Percentiles rank a stretch among this genome's conserved stretches.
Evolutionary conservation across 2,797 vertebrate species (phyloP).

Genomic region (Hypotaenidia okinawae): DNA sequence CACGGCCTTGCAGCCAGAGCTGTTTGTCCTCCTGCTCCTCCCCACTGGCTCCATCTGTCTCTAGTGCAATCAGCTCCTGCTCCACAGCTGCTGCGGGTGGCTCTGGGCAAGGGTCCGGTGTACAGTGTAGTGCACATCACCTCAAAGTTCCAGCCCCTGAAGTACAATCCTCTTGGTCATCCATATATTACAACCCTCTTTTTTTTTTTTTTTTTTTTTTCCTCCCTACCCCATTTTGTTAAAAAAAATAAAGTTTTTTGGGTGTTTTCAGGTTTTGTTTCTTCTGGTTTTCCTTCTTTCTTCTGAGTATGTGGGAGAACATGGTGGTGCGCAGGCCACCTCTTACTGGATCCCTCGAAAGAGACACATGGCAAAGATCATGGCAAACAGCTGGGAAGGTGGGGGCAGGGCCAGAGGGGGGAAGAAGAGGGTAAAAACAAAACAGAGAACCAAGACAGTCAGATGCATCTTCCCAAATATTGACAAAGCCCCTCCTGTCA

Average conservation of each 20-base stretch:
- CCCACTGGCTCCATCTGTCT: background rate
- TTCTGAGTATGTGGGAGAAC: slow-evolving; percentile 39
- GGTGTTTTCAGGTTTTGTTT: slow-evolving; percentile 23
- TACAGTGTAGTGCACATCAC: slow-evolving; percentile 77
- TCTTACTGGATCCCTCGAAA: slow-evolving; percentile 91
- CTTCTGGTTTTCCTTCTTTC: slow-evolving; percentile 46
- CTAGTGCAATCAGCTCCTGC: slow-evolving; percentile 49
- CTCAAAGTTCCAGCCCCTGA: slow-evolving; percentile 89
- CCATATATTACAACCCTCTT: slow-evolving; percentile 77
- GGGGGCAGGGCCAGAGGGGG: too few relatives aligned
- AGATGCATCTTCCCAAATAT: background rate
- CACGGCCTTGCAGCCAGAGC: background rate
- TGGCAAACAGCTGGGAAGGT: slow-evolving; percentile 87
- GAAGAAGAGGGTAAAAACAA: background rate
- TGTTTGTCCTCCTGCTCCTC: background rate
- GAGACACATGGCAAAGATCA: slow-evolving; percentile 95
- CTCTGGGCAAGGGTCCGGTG: slow-evolving; percentile 42
- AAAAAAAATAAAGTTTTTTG: slow-evolving; percentile 74
- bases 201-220: slow-evolving; percentile 8
- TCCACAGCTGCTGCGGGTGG: background rate
- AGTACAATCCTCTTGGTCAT: slow-evolving; percentile 83
- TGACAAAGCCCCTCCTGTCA: rapidly evolving
- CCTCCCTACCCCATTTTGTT: slow-evolving; percentile 48
- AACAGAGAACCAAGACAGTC: background rate
- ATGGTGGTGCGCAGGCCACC: background rate